Percentiles rank a stretch among this genome's conserved stretches.
These are phyloP conservation scores for Xerus inauris DNA, from an alignment of 2,113 vertebrate species.

Conservation along the genomic window DNA sequence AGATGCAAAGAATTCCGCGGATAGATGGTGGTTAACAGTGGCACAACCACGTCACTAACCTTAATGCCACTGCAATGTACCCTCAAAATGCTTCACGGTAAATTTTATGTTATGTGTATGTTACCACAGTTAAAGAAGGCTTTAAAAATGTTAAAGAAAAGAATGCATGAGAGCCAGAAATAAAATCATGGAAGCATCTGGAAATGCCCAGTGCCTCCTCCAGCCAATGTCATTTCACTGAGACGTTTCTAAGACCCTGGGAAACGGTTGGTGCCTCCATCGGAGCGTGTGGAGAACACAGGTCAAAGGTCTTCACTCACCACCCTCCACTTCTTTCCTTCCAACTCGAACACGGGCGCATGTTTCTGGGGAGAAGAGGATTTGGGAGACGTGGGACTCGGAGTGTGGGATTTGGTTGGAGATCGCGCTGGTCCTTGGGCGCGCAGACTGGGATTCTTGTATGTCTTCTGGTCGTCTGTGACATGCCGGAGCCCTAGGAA, in stretches of 20 bases:
- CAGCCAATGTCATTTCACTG: neutral
- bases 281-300: accelerated
- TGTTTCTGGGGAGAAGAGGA: constrained; percentile 85
- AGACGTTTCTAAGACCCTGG: neutral
- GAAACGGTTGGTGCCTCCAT: neutral
- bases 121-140: neutral
- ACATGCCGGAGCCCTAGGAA: constrained; percentile 94
- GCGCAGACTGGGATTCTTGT: constrained; percentile 94
- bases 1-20: neutral
- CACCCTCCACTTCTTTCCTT: constrained; percentile 99
- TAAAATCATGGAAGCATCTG: neutral
- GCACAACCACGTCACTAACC: accelerated
- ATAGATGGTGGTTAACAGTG: neutral
- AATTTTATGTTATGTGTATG: neutral
- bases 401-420: constrained; percentile 86
- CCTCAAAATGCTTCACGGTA: neutral
- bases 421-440: constrained; percentile 85
- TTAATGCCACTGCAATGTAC: no score
- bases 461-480: constrained; percentile 93
- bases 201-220: neutral
- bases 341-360: constrained; percentile 92
- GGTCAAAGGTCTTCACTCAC: constrained; percentile 85
- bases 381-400: constrained; percentile 78
- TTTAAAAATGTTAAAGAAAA: neutral
- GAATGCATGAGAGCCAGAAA: neutral